A percentile compares a stretch with the other conserved stretches of the same genome.
phyloP scores from a whole-genome alignment of 2,797 vertebrate species.

The Paguma larvata region DNA sequence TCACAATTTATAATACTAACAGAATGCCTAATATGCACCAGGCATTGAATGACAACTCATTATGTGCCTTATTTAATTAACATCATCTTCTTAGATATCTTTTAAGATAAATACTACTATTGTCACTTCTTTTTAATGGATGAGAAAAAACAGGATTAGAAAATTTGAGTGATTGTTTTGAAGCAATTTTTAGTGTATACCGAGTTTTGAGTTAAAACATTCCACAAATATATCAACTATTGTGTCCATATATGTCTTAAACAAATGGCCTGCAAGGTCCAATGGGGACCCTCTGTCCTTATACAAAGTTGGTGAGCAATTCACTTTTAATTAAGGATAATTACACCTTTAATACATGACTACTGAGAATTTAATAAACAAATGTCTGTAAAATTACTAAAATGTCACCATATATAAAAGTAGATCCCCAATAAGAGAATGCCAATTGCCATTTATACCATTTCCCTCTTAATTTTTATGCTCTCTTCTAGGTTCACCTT shows the following conservation, averaged over 20 bases:
- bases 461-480: not conserved
- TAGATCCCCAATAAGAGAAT: not conserved
- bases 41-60: not conserved
- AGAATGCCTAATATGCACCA: not conserved
- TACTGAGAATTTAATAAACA: not conserved
- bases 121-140: slow-evolving; percentile 19
- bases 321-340: not conserved
- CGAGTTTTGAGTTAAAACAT: not conserved
- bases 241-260: not conserved
- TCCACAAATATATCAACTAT: not conserved
- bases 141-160: not conserved
- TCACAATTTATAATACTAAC: not conserved
- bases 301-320: not conserved
- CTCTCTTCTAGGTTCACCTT: not conserved
- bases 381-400: not conserved
- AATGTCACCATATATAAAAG: not conserved
- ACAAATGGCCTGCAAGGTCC: not conserved
- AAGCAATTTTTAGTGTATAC: not conserved
- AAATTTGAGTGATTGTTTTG: not conserved
- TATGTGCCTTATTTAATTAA: not conserved
- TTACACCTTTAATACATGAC: not conserved
- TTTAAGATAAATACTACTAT: not conserved
- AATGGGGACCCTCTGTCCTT: not conserved
- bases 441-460: not conserved
- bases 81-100: not conserved